Conservation (phyloP, 2,888 invertebrate genomes). For the Thera britannica region DNA sequence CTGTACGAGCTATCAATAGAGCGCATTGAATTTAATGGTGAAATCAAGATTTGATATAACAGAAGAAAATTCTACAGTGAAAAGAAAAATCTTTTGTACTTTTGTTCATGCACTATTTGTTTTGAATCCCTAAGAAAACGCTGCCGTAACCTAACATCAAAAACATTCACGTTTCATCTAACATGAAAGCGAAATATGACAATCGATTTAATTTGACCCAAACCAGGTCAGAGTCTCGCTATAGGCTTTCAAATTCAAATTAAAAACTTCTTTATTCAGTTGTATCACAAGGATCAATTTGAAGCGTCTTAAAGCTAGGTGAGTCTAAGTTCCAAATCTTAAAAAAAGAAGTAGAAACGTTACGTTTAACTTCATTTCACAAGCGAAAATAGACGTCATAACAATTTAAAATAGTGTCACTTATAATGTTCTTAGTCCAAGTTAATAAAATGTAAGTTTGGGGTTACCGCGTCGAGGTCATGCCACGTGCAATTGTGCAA, state of each 20-base stretch:
- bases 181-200: neutral
- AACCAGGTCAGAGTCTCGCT: too few species aligned
- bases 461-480: slow-evolving; percentile 45
- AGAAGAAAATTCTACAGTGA: slow-evolving; percentile 24
- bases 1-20: slow-evolving; percentile 38
- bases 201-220: neutral
- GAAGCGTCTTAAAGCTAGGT: too few species aligned
- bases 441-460: slow-evolving; percentile 53
- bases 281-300: too few species aligned
- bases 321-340: too few species aligned
- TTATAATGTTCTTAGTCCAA: slow-evolving; percentile 21
- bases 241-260: too few species aligned
- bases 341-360: too few species aligned
- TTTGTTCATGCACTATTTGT: slow-evolving; percentile 23
- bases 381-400: neutral
- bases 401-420: slow-evolving; percentile 19
- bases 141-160: neutral
- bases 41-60: slow-evolving; percentile 27
- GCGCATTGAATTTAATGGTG: slow-evolving; percentile 32
- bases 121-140: slow-evolving; percentile 1
- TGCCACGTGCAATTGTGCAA: slow-evolving; percentile 64
- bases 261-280: too few species aligned
- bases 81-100: slow-evolving; percentile 22
- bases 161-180: neutral
- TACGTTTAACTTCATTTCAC: too few species aligned